These are phyloP conservation scores for Diarsia dahlii DNA, from an alignment of 2,888 invertebrate genomes.

Conservation along the genomic window DNA sequence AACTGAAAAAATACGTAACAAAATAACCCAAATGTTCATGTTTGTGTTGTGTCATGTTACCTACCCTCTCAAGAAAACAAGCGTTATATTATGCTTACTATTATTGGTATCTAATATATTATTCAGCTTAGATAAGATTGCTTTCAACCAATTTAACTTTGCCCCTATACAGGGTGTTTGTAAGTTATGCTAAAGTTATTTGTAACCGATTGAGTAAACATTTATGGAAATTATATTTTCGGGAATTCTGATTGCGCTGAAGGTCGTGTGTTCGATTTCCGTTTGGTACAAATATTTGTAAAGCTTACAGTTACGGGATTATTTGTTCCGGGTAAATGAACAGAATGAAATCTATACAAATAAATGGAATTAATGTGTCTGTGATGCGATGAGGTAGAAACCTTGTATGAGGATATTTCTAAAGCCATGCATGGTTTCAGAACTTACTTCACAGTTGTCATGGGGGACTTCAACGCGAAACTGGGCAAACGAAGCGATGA, in stretches of 20 bases:
- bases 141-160: constrained; percentile 52
- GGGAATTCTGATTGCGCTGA: constrained; percentile 38
- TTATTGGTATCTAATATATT: constrained; percentile 27
- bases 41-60: background rate
- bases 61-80: background rate
- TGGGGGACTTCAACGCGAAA: too few species aligned
- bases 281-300: constrained; percentile 30
- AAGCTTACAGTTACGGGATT: background rate
- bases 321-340: constrained; percentile 17
- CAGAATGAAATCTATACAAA: background rate
- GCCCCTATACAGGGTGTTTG: constrained; percentile 15
- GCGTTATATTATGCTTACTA: constrained; percentile 3
- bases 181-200: constrained; percentile 34
- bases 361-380: too few species aligned
- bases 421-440: too few species aligned
- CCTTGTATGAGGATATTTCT: too few species aligned
- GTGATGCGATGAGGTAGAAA: too few species aligned
- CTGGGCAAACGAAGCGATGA: too few species aligned
- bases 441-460: too few species aligned
- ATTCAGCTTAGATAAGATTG: constrained; percentile 37
- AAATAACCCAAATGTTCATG: background rate
- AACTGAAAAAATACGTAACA: background rate
- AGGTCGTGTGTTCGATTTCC: constrained; percentile 40
- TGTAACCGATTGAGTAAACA: constrained; percentile 32
- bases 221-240: constrained; percentile 53